These are phyloP conservation scores for Halictus rubicundus DNA, from an alignment of 1,140 invertebrate genomes.

Conservation along the genomic window DNA sequence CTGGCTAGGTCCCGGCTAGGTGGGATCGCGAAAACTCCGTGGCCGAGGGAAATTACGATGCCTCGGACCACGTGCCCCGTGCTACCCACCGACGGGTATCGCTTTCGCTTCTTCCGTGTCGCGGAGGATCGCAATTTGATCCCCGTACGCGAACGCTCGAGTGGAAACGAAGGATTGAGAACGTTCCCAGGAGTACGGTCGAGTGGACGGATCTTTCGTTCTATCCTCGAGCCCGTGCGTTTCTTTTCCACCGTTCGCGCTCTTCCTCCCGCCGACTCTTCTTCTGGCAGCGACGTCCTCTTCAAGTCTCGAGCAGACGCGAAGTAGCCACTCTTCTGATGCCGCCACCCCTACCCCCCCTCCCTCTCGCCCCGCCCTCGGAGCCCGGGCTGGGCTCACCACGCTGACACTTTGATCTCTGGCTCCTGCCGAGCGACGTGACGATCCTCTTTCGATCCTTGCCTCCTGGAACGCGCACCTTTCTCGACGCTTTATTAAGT, in stretches of 20 bases:
- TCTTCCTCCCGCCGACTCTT: constrained; percentile 2
- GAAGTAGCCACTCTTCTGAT: constrained; percentile 44
- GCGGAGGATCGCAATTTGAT: constrained; percentile 48
- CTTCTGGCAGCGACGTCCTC: constrained; percentile 41
- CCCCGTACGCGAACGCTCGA: constrained; percentile 39
- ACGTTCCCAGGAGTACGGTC: constrained; percentile 54
- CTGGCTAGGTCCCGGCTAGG: neutral
- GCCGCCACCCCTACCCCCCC: constrained; percentile 12
- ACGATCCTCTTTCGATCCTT: constrained; percentile 9
- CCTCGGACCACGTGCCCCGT: neutral
- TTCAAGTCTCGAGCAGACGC: constrained; percentile 49
- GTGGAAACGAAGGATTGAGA: constrained; percentile 48
- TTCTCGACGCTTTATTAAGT: neutral
- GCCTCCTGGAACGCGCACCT: neutral
- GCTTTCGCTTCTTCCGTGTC: constrained; percentile 1
- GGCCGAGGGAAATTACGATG: neutral
- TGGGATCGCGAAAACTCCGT: neutral
- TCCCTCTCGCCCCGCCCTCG: no score
- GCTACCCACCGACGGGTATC: neutral
- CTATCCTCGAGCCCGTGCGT: constrained; percentile 28
- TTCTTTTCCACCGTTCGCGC: constrained; percentile 4
- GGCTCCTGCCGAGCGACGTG: constrained; percentile 25
- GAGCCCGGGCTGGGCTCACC: constrained; percentile 5
- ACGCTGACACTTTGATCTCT: constrained; percentile 48
- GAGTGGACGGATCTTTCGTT: constrained; percentile 55